Evolutionary conservation across 2,888 invertebrate species (phyloP), one percentile per base, ranked within the genome.

Genomic region (Drosophila tanythrix): DNA sequence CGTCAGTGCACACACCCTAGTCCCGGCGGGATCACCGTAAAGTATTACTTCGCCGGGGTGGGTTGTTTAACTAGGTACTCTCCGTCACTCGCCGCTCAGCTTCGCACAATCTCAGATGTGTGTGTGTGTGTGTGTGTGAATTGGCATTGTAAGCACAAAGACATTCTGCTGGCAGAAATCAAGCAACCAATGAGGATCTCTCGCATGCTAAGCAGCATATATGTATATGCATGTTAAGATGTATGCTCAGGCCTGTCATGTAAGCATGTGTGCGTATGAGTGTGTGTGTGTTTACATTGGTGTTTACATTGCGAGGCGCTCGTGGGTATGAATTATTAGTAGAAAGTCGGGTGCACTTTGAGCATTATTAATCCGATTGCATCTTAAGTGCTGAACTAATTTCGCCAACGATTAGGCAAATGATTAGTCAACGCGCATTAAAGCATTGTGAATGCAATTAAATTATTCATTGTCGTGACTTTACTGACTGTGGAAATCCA

Each of bases 291-390:
- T 57, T 69, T 65, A 65, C 66, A 57, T 40, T 62, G 65, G 33
- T 46, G 50, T 56, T 67, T 46, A 25, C 46, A 25, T 25, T 60
- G 35, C 51, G 69, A 38, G 13, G 13, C 38, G 66, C 61, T 72
- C 77, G 72, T 81, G 77, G 70, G 66, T 73, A 77, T 81, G 77
- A 74, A 80, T 77, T 75, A 79, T 79, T 70, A 77, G 48, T 21
- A 5, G 31, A 52, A 52, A 40, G 69, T 56, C 40, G 52, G 50
- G 36, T 57, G 29, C 35, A 40, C 46, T 38, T 27, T 35, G 46
- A 27, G 33, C 55, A 40, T 33, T 55, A 48, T 33, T 55, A 46
- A 38, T 50, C 25, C 31, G 38, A 21, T 36, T 33, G 18, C 21
- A 46, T 60, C 38, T 64, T 52, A 64, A 70, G 31, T 60, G 53